phyloP scores from a whole-genome alignment of 2,797 vertebrate species.

The Hybognathus amarus region DNA sequence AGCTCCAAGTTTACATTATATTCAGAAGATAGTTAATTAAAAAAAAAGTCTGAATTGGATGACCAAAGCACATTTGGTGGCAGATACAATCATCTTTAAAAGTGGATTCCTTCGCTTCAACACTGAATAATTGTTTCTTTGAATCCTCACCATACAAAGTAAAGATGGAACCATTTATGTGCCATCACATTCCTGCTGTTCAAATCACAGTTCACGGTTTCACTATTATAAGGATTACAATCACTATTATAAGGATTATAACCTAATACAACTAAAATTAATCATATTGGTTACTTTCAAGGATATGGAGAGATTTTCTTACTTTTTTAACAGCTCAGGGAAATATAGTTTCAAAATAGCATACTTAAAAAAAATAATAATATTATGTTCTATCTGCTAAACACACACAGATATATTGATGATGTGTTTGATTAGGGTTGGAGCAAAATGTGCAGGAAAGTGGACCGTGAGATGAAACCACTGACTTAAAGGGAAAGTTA shows the following conservation, averaged over 20 bases:
- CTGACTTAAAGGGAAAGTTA: not conserved
- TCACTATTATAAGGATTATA: not conserved
- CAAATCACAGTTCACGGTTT: not conserved
- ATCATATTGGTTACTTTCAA: not conserved
- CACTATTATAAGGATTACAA: not conserved
- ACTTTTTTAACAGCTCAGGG: not conserved
- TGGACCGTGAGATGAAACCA: too few relatives aligned
- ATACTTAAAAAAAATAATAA: not conserved
- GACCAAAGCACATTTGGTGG: slow-evolving; percentile 8
- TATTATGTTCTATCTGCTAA: not conserved
- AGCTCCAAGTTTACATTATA: slow-evolving; percentile 36
- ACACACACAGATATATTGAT: too few relatives aligned
- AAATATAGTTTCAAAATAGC: not conserved
- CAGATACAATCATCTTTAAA: slow-evolving; percentile 8
- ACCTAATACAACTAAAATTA: slow-evolving; percentile 13
- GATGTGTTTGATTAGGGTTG: not conserved
- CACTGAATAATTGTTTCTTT: slow-evolving; percentile 33
- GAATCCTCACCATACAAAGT: slow-evolving; percentile 1
- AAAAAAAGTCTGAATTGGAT: slow-evolving; percentile 25
- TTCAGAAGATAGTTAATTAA: slow-evolving; percentile 23
- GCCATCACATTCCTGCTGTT: slow-evolving; percentile 5
- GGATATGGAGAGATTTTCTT: not conserved
- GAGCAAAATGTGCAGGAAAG: not conserved
- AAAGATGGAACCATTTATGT: not conserved
- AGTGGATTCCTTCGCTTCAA: slow-evolving; percentile 1